phyloP scores from a whole-genome alignment of 1,140 invertebrate species.

The Zaprionus camerounensis region DNA sequence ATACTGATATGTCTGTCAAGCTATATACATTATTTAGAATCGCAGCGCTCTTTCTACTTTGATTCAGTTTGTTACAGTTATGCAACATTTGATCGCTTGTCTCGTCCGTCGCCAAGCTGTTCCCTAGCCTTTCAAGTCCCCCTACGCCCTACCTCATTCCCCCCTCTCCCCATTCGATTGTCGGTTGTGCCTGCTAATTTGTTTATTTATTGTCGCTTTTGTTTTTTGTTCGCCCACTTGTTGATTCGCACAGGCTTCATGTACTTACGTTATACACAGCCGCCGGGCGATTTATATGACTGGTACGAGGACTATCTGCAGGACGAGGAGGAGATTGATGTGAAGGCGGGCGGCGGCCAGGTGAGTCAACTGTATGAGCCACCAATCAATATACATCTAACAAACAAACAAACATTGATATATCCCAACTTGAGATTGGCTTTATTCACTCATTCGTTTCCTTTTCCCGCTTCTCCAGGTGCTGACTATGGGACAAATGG shows the following conservation, averaged over 20 bases:
- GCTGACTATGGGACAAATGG: conserved; percentile 97
- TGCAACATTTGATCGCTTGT: neutral
- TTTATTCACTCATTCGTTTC: neutral
- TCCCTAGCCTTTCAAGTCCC: neutral
- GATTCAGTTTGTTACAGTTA: neutral
- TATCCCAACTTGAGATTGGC: neutral
- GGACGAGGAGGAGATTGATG: conserved; percentile 98
- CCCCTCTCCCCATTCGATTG: neutral
- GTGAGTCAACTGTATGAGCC: conserved; percentile 84
- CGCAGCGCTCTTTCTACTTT: neutral
- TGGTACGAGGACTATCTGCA: conserved; percentile 99
- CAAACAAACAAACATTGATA: neutral
- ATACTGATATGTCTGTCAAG: no score
- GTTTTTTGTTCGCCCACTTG: neutral
- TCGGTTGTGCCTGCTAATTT: neutral
- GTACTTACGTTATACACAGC: conserved; percentile 96
- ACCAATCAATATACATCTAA: conserved; percentile 56
- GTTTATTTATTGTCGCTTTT: conserved; percentile 6
- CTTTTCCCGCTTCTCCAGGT: conserved; percentile 68
- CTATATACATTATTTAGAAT: neutral
- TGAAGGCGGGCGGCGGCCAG: conserved; percentile 98
- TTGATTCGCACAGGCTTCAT: conserved; percentile 86
- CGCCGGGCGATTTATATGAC: conserved; percentile 96
- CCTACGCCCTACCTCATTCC: neutral
- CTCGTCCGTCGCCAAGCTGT: neutral